phyloP scores from a whole-genome alignment of 1,140 invertebrate species.

The Gryon sp. region DNA sequence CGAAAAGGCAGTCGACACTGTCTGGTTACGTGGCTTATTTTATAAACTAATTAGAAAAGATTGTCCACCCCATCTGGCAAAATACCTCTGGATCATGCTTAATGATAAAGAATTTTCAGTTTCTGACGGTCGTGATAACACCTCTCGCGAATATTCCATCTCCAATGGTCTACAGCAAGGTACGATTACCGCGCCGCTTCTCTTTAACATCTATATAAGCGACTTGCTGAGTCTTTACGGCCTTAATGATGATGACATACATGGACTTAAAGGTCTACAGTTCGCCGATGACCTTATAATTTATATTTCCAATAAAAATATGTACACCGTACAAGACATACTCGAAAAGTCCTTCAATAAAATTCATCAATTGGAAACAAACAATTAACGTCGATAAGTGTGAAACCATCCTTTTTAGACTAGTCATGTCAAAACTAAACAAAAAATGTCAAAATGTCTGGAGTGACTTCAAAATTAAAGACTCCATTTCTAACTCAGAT shows the following conservation, averaged over 20 bases:
- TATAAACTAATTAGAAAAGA: no score
- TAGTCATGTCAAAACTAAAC: neutral
- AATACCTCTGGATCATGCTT: no score
- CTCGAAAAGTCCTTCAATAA: slow-evolving; percentile 1
- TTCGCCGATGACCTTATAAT: slow-evolving; percentile 17
- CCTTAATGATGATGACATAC: neutral
- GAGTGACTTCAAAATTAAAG: no score
- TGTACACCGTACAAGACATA: neutral
- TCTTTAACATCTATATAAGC: slow-evolving; percentile 41
- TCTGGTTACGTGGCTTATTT: no score
- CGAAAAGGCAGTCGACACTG: no score
- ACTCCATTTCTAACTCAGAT: no score
- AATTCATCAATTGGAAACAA: slow-evolving; percentile 6
- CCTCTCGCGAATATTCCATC: neutral
- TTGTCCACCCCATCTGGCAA: no score
- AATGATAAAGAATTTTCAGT: no score
- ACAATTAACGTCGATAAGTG: slow-evolving; percentile 1
- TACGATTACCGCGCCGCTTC: slow-evolving; percentile 17
- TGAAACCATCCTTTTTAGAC: slow-evolving; percentile 19
- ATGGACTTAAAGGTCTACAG: neutral
- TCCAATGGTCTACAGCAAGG: slow-evolving; percentile 31
- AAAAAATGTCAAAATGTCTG: no score
- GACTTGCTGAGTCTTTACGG: neutral
- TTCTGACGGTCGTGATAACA: no score
- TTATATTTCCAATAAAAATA: neutral